Conservation (phyloP, 2,888 invertebrate species). For the Margaritifera margaritifera region DNA sequence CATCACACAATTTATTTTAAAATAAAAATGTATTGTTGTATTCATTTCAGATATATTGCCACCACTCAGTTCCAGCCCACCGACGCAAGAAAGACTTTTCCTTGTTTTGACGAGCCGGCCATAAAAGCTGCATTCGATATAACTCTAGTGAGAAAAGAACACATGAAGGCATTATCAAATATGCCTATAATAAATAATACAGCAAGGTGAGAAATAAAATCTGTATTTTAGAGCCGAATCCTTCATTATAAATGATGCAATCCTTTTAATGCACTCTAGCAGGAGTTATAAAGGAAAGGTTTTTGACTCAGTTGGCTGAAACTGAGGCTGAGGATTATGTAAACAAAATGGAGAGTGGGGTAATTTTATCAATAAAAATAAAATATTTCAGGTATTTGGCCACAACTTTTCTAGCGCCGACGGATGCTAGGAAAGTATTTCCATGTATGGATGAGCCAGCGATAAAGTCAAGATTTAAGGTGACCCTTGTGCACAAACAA, state of each 20-base stretch:
- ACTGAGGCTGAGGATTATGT: too few relatives aligned
- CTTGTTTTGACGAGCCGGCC: constrained; percentile 92
- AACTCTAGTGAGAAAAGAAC: constrained; percentile 77
- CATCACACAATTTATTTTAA: too few relatives aligned
- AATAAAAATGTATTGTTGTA: too few relatives aligned
- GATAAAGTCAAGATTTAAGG: constrained; percentile 88
- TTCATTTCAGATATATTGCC: constrained; percentile 77
- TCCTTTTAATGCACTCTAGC: too few relatives aligned
- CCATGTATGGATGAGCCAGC: constrained; percentile 94
- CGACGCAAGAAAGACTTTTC: constrained; percentile 91
- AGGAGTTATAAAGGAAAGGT: too few relatives aligned
- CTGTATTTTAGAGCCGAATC: too few relatives aligned
- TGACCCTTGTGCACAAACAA: constrained; percentile 78
- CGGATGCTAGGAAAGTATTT: constrained; percentile 91
- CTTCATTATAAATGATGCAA: too few relatives aligned
- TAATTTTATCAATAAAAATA: too few relatives aligned
- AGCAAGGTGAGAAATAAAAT: too few relatives aligned
- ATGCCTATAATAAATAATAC: constrained; percentile 35
- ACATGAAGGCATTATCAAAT: constrained; percentile 56
- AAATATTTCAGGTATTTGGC: constrained; percentile 77
- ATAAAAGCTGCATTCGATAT: constrained; percentile 90
- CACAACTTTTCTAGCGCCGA: constrained; percentile 90
- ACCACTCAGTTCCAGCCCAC: constrained; percentile 92
- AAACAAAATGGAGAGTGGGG: too few relatives aligned
- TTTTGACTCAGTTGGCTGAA: too few relatives aligned